Conservation (phyloP, 2,113 vertebrate genomes). For the Anas platyrhynchos region DNA sequence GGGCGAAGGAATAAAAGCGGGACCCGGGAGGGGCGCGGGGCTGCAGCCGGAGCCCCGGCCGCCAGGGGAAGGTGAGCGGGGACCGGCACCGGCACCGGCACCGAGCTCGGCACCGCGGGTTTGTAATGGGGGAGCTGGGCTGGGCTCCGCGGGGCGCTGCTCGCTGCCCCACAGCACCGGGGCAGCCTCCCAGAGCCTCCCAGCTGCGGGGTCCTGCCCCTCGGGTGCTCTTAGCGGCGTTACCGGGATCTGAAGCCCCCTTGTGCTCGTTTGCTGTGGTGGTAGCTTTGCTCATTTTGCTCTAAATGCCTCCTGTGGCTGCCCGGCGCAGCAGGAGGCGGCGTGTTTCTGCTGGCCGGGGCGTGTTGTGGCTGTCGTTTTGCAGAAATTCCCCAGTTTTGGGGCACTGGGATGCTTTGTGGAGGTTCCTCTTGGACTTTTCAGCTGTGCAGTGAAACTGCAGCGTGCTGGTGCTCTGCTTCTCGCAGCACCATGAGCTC, state of each 20-base stretch:
- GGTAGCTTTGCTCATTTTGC: not conserved
- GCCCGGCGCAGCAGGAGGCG: rapidly evolving
- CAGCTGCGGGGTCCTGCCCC: no score
- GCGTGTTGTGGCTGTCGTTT: not conserved
- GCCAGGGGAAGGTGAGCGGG: slow-evolving; percentile 3
- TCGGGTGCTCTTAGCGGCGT: not conserved
- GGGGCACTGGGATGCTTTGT: not conserved
- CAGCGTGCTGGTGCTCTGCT: not conserved
- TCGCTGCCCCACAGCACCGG: not conserved
- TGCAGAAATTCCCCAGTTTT: not conserved
- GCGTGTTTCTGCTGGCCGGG: not conserved
- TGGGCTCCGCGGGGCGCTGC: not conserved
- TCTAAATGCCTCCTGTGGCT: rapidly evolving
- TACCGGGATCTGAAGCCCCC: not conserved
- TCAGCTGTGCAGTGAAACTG: rapidly evolving
- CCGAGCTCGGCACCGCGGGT: no score
- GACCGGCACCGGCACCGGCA: no score
- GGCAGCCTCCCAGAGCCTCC: no score
- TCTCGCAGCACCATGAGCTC: rapidly evolving
- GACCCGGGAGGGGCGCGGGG: not conserved
- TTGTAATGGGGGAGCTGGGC: no score
- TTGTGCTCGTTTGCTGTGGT: no score
- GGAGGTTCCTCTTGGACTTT: rapidly evolving
- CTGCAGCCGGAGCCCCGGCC: not conserved
- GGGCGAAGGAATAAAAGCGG: not conserved